These are phyloP conservation scores for Alentia gelatinosa DNA, from an alignment of 2,888 invertebrate species.

Conservation along the genomic window DNA sequence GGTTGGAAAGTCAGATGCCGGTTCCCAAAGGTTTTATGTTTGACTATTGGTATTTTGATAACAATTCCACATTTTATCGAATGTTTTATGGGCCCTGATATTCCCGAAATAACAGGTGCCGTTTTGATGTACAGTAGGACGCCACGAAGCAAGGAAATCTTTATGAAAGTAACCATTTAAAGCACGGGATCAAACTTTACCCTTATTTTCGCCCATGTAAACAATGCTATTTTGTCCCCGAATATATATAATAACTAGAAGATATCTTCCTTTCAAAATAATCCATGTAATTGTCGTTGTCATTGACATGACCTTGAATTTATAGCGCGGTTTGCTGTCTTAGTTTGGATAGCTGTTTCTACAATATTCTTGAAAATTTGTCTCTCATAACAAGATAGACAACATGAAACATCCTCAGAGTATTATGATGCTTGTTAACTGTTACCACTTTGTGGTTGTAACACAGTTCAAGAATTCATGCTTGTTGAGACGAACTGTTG, in stretches of 20 bases:
- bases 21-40: too few species aligned
- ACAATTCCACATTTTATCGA: too few species aligned
- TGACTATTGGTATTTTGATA: too few species aligned
- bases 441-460: too few species aligned
- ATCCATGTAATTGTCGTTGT: not conserved
- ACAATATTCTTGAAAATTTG: not conserved
- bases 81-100: too few species aligned
- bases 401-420: not conserved
- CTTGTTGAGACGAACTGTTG: too few species aligned
- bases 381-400: not conserved
- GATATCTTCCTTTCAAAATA: not conserved
- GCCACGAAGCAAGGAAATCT: not conserved
- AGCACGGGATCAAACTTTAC: not conserved
- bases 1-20: too few species aligned
- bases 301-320: slow-evolving; percentile 46
- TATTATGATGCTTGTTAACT: too few species aligned
- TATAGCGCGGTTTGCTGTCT: not conserved
- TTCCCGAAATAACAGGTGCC: not conserved
- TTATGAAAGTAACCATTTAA: not conserved
- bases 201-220: slow-evolving; percentile 50
- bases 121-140: not conserved
- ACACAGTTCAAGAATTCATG: too few species aligned
- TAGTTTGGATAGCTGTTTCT: not conserved
- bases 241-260: not conserved
- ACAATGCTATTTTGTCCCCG: not conserved